Conservation (phyloP, 2,113 vertebrate genomes). For the Brachypteracias leptosomus region DNA sequence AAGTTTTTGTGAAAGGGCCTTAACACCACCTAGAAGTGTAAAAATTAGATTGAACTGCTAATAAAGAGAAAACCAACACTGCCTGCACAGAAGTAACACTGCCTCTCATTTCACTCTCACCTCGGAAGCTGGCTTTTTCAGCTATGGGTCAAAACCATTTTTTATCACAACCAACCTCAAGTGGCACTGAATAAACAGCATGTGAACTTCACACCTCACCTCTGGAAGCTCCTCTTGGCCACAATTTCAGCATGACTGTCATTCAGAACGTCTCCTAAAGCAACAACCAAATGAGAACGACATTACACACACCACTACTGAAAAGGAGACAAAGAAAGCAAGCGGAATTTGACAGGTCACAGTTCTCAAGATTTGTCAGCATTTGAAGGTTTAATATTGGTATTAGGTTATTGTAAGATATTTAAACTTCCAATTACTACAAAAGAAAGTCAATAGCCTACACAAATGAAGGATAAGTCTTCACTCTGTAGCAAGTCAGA, state of each 20-base stretch:
- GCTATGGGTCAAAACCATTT: neutral
- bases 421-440: neutral
- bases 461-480: neutral
- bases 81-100: neutral
- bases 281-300: slow-evolving; percentile 24
- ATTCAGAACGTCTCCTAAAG: slow-evolving; percentile 89
- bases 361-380: neutral
- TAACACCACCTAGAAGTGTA: neutral
- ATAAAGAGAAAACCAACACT: neutral
- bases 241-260: slow-evolving; percentile 97
- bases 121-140: neutral
- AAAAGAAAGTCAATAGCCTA: neutral
- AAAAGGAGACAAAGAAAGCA: neutral
- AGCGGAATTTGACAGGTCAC: neutral
- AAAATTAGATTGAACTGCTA: neutral
- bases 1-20: neutral
- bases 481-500: neutral
- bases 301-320: neutral
- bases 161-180: neutral
- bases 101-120: neutral
- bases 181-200: neutral
- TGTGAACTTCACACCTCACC: slow-evolving; percentile 68
- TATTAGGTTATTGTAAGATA: neutral
- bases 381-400: neutral
- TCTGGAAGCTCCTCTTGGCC: slow-evolving; percentile 89